Conservation (phyloP, 2,113 vertebrate genomes). For the Mustela nigripes region DNA sequence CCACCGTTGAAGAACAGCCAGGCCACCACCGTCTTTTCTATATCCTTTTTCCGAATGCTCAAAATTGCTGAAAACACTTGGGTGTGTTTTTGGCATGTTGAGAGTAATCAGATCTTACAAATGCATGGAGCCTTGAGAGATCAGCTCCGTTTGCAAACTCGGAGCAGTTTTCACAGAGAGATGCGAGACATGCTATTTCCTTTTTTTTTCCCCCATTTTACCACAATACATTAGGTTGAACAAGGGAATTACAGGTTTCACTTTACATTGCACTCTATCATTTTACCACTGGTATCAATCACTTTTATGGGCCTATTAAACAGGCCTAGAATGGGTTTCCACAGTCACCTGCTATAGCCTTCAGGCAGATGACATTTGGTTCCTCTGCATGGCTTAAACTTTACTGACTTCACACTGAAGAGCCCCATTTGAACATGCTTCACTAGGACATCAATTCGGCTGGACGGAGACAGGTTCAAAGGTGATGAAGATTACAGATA, state of each 20-base stretch:
- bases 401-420: neutral
- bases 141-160: neutral
- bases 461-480: neutral
- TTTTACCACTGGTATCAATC: neutral
- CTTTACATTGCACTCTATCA: neutral
- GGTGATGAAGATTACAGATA: neutral
- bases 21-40: neutral
- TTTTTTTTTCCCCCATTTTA: neutral
- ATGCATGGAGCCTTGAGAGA: neutral
- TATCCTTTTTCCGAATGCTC: neutral
- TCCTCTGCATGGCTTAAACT: neutral
- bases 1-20: neutral
- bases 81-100: neutral
- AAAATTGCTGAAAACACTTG: neutral
- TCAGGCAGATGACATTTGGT: neutral
- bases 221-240: neutral
- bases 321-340: neutral
- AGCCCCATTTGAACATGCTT: neutral
- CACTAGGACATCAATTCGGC: neutral
- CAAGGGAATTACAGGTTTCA: neutral
- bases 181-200: neutral
- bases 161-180: neutral
- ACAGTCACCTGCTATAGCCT: neutral
- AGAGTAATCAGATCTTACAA: conserved; percentile 7
- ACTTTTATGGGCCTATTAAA: neutral